These are phyloP conservation scores for Vespertilio murinus DNA, from an alignment of 2,797 vertebrate genomes.

Conservation along the genomic window DNA sequence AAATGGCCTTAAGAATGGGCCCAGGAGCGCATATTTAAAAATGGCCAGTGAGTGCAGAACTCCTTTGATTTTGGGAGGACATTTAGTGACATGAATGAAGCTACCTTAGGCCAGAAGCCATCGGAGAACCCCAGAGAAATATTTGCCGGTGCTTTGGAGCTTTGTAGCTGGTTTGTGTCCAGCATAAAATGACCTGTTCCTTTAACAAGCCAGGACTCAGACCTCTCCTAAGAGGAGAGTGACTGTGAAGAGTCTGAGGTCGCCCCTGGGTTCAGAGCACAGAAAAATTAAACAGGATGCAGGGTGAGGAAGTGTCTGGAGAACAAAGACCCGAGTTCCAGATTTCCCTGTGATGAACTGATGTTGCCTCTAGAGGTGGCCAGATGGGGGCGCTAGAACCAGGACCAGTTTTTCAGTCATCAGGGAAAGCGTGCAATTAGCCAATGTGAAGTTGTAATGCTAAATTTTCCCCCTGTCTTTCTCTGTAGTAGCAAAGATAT, in stretches of 20 bases:
- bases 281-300: constrained; percentile 3
- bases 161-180: neutral
- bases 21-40: neutral
- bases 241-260: neutral
- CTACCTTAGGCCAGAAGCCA: neutral
- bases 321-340: neutral
- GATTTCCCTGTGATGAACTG: neutral
- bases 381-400: no score
- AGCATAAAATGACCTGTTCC: neutral
- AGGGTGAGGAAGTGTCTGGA: neutral
- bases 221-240: neutral
- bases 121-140: neutral
- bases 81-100: neutral
- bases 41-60: neutral
- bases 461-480: neutral
- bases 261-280: neutral
- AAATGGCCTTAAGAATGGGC: neutral
- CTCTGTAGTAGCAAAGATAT: neutral
- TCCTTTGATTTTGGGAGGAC: neutral
- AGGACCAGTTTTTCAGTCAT: neutral
- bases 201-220: neutral
- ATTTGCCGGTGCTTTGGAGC: neutral
- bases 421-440: neutral
- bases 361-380: neutral
- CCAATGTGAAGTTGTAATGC: neutral